Conservation (phyloP, 2,888 invertebrate species). For the Cephalotes varians region DNA sequence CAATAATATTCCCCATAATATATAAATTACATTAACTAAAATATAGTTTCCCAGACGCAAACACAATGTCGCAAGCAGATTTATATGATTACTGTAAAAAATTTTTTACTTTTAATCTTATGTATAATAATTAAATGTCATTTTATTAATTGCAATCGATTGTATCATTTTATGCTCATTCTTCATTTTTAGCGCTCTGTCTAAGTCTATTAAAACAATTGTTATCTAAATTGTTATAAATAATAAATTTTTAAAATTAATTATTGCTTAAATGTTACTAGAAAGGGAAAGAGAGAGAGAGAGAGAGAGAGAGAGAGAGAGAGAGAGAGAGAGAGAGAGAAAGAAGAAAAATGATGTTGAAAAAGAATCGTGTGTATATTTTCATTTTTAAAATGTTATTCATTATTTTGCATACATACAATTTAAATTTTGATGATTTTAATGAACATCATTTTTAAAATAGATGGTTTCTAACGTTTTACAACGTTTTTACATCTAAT, state of each 20-base stretch:
- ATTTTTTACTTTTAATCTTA: background rate
- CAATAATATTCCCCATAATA: background rate
- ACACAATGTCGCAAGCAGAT: background rate
- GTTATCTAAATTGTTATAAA: background rate
- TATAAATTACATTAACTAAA: background rate
- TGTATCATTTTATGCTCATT: background rate
- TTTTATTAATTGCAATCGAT: background rate
- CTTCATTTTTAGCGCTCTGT: background rate
- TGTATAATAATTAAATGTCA: background rate
- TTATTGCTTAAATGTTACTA: background rate
- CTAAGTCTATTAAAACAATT: background rate
- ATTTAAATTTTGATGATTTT: background rate
- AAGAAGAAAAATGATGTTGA: background rate
- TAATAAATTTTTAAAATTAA: background rate
- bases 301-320: no score
- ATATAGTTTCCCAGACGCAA: background rate
- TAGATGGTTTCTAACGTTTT: background rate
- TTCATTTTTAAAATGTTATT: background rate
- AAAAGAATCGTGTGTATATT: background rate
- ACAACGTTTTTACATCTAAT: background rate
- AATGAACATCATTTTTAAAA: slow-evolving; percentile 17
- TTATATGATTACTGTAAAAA: background rate
- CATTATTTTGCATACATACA: background rate
- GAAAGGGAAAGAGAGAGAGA: no score
- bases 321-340: no score